Base-by-base conservation (phyloP, 2,113 vertebrate genomes). In the Triplophysa tibetana region DNA sequence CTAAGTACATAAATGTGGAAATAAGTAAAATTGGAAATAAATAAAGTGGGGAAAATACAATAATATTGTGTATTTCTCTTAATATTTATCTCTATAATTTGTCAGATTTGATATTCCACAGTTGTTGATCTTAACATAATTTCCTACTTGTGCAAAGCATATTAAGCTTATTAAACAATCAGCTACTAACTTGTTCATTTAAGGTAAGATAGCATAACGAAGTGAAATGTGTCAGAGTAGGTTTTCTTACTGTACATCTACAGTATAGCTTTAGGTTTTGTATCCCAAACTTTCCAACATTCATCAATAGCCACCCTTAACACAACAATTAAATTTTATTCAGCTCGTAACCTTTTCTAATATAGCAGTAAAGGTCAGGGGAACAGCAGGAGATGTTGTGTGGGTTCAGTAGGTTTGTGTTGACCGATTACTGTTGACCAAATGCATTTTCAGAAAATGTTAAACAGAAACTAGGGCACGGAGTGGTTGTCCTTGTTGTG, bases 351-450 rank as follows among this genome's bases (percentile, higher is more conserved):
- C 17, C 10, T 56, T 38, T n/a, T 29, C 26, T 54, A 70, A n/a
- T 54, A 33, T 24, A 70, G 26, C 50, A 38, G 26, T 56, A 70
- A 54, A 70, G 69, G 50, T 70, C 50, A 38, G 17, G 19, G 17
- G 26, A 56, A 56, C 69, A 21, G 69, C 17, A 56, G 50, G 69
- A 21, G 54, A 45, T 54, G 50, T 54, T 16, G 13, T 54, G 2
- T 21, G 54, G 17, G 16, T 70, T 70, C 24, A 52, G 68, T 52
- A 29, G 14, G 24, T 29, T 54, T 52, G 23, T 70, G 9, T 16
- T 70, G 48, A 19, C 67, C 33, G 24, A n/a, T 56, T 13, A 70
- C 24, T n/a, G 4, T 1, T 14, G 50, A 38, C 24, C 4, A 13
- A 13, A 70, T 38, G 33, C 0, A 17, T 58, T 58, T 58, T n/a